phyloP scores from a whole-genome alignment of 2,113 vertebrate genomes.

The Pungitius pungitius region DNA sequence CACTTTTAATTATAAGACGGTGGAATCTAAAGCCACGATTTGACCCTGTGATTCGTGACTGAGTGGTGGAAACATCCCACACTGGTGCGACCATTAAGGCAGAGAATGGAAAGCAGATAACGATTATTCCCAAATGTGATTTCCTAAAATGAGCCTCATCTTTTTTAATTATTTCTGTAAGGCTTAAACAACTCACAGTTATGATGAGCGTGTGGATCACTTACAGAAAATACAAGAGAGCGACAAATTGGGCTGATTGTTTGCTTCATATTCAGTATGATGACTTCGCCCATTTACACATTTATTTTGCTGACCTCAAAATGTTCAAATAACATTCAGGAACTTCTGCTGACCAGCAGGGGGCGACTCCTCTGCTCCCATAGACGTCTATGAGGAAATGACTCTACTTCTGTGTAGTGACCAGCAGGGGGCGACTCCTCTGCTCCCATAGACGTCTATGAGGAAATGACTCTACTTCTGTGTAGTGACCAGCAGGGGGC shows the following conservation, averaged over 20 bases:
- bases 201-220: background rate
- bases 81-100: constrained; percentile 16
- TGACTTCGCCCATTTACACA: no score
- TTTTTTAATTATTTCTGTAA: background rate
- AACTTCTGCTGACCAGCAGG: background rate
- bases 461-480: no score
- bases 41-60: constrained; percentile 41
- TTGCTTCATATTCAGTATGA: background rate
- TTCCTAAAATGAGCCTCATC: constrained; percentile 5
- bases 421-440: no score
- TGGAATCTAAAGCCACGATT: background rate
- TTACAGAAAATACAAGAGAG: background rate
- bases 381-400: no score
- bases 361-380: no score
- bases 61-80: constrained; percentile 23
- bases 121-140: constrained; percentile 13
- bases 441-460: no score
- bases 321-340: background rate
- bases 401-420: no score
- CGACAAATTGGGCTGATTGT: background rate
- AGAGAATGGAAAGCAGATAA: constrained; percentile 27
- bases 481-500: no score
- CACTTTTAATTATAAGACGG: constrained; percentile 60
- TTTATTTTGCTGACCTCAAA: background rate
- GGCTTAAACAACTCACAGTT: background rate